These are phyloP conservation scores for Danio aesculapii DNA, from an alignment of 2,797 vertebrate species.

Conservation along the genomic window DNA sequence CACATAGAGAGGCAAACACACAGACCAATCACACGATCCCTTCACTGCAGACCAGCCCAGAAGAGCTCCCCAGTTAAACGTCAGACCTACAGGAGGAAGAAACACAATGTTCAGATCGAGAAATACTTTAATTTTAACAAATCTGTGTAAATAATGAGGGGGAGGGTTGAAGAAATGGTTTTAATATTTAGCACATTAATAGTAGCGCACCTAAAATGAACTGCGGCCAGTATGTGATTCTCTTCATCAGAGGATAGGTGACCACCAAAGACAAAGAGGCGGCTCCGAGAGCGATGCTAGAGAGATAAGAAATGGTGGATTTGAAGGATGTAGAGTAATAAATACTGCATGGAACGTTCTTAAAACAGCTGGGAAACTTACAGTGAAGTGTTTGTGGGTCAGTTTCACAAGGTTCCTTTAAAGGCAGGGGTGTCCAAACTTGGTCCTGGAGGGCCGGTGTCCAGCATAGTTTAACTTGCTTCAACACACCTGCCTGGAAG, in stretches of 20 bases:
- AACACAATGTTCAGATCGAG: background rate
- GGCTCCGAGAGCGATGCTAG: slow-evolving; percentile 89
- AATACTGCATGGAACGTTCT: too few species aligned
- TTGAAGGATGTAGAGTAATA: too few species aligned
- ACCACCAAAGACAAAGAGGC: slow-evolving; percentile 89
- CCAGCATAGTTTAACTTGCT: too few species aligned
- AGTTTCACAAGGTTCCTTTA: too few species aligned
- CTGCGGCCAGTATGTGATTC: slow-evolving; percentile 97
- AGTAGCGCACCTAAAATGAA: slow-evolving; percentile 85
- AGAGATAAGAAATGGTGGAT: slow-evolving; percentile 11
- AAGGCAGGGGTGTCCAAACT: too few species aligned
- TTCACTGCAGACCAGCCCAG: slow-evolving; percentile 93
- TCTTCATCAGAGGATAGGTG: slow-evolving; percentile 95
- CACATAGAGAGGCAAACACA: slow-evolving; percentile 93
- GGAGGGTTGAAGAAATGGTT: background rate
- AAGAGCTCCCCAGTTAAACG: slow-evolving; percentile 96
- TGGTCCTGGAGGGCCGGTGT: too few species aligned
- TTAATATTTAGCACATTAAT: background rate
- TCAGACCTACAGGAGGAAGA: slow-evolving; percentile 80
- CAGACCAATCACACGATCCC: slow-evolving; percentile 90
- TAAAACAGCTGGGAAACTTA: too few species aligned
- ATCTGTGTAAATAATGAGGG: background rate
- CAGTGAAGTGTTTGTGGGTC: too few species aligned
- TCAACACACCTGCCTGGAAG: too few species aligned
- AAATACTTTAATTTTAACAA: background rate